phyloP scores from a whole-genome alignment of 2,113 vertebrate genomes.

The Suncus etruscus region DNA sequence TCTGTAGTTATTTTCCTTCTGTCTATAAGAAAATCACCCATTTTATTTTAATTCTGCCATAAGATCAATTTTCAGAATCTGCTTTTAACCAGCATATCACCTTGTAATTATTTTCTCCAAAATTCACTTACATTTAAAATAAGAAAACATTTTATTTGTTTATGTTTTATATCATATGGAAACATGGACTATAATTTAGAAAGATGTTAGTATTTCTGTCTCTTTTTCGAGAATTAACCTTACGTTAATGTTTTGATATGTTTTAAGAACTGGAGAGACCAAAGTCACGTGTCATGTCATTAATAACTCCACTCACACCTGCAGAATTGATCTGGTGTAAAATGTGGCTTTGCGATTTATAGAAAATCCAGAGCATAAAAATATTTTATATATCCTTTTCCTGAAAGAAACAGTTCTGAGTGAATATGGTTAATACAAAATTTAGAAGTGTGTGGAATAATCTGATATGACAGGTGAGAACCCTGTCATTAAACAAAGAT shows the following conservation, averaged over 20 bases:
- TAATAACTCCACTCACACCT: neutral
- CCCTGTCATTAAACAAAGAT: neutral
- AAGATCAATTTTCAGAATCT: conserved; percentile 56
- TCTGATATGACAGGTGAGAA: neutral
- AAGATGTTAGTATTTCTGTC: neutral
- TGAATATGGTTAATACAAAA: neutral
- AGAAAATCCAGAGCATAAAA: neutral
- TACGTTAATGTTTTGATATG: neutral
- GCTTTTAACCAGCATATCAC: conserved; percentile 48
- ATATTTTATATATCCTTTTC: neutral
- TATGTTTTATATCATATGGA: neutral
- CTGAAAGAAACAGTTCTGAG: neutral
- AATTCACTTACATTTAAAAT: conserved; percentile 14
- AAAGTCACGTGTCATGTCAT: neutral
- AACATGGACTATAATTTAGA: conserved; percentile 26
- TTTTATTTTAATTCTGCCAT: conserved; percentile 51
- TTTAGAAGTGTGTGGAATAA: neutral
- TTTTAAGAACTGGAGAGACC: neutral
- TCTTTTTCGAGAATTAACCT: neutral
- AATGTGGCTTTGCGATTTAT: no score
- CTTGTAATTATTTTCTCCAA: conserved; percentile 50
- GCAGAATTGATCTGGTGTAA: neutral
- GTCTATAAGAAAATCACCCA: conserved; percentile 15
- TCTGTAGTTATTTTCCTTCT: conserved; percentile 35
- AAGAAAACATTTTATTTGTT: conserved; percentile 1